Evolutionary conservation across 2,888 invertebrate species (phyloP), one percentile per base, ranked within the genome.

Genomic region (Rotaria macrura): DNA sequence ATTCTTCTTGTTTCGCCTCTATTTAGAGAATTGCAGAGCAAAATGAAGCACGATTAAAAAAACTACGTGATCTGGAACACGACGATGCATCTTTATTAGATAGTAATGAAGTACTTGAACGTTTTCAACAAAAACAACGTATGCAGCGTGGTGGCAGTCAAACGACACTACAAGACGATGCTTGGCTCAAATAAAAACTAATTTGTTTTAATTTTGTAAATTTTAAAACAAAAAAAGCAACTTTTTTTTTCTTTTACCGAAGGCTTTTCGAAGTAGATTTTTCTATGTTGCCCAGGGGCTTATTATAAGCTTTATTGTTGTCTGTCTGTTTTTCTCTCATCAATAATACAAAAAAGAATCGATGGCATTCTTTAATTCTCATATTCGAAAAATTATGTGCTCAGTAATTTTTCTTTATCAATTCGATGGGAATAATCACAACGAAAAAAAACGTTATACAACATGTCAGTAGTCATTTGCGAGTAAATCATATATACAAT

Each of bases 1-100:
- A n/a, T n/a, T n/a, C n/a, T n/a, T n/a, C n/a, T n/a, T n/a, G n/a
- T n/a, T n/a, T n/a, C n/a, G n/a, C n/a, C n/a, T n/a, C n/a, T n/a
- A n/a, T n/a, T n/a, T 79, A 86, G 49, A 54, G 83, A 79, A 55
- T 86, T 49, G 49, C 84, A 10, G 54, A 55, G n/a, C 86, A 86
- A 47, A 86, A 86, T 79, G 84, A 86, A 34, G 34, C 52, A 38
- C 57, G 86, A 54, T 55, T 86, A 17, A 86, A 86, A 84, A 86
- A 86, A 85, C 12, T 86, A 55, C 74, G 86, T n/a, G 86, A 86
- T 84, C 40, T 84, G 10, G 86, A 86, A 17, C 55, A 83, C 34
- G 74, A 84, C 17, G 79, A 79, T 79, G 43, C 43, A 12, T 79
- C 79, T 1, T 43, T 79, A 79, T n/a, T 79, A n/a, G 79, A 79